Evolutionary conservation across 2,113 vertebrate species (phyloP).

Genomic region (Otis tarda): DNA sequence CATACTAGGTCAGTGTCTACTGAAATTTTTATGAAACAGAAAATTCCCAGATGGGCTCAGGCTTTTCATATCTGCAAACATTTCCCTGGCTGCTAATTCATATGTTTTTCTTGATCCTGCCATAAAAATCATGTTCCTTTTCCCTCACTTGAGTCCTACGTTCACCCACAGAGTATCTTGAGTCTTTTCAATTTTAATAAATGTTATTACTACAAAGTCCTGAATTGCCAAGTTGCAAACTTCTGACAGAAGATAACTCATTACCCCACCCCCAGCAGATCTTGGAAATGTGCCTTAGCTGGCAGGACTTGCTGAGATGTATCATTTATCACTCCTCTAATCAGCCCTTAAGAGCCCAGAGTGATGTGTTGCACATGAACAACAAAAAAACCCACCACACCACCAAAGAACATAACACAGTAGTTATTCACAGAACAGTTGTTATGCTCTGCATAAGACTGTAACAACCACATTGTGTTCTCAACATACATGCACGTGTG

Average conservation of each 20-base stretch:
- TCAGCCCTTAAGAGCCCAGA: background rate
- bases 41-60: background rate
- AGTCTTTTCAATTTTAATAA: background rate
- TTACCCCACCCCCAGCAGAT: background rate
- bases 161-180: background rate
- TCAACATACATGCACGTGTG: background rate
- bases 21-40: slow-evolving; percentile 35
- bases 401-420: background rate
- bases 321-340: background rate
- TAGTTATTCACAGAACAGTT: background rate
- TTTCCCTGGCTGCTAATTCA: background rate
- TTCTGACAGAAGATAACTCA: background rate
- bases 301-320: background rate
- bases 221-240: background rate
- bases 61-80: background rate
- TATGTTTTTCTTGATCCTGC: background rate
- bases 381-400: background rate
- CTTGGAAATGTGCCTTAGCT: background rate
- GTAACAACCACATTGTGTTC: background rate
- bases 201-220: background rate
- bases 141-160: background rate
- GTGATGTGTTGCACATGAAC: background rate
- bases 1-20: background rate
- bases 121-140: background rate
- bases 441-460: background rate